Evolutionary conservation across 2,113 vertebrate species (phyloP).

Genomic region (Hemiscyllium ocellatum): DNA sequence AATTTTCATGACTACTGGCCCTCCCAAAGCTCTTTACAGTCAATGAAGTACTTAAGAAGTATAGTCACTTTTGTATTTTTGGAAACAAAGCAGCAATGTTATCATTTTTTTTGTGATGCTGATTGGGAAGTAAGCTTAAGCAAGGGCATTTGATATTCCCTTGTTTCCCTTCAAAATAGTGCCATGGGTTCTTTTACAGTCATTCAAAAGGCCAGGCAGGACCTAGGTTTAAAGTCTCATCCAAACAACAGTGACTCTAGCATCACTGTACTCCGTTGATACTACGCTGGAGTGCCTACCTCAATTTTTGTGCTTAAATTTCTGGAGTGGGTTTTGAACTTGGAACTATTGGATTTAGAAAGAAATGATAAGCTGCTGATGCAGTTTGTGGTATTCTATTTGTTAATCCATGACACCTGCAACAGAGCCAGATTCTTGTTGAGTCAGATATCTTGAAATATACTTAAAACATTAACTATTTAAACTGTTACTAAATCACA

Average conservation of each 20-base stretch:
- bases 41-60: not conserved
- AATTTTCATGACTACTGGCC: too few relatives aligned
- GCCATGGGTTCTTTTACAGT: not conserved
- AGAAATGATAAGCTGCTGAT: not conserved
- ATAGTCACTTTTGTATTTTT: not conserved
- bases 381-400: too few relatives aligned
- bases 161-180: not conserved
- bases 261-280: not conserved
- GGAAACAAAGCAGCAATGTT: not conserved
- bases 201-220: not conserved
- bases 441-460: too few relatives aligned
- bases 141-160: not conserved
- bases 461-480: too few relatives aligned
- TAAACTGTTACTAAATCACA: too few relatives aligned
- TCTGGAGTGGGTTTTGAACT: not conserved
- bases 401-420: too few relatives aligned
- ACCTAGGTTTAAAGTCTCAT: not conserved
- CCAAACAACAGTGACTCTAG: not conserved
- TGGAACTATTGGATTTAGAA: not conserved
- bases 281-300: not conserved
- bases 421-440: too few relatives aligned
- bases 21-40: too few relatives aligned
- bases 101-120: not conserved
- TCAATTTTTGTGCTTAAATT: not conserved
- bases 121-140: not conserved